Conservation (phyloP, 2,888 invertebrate species). For the Eulithis prunata region DNA sequence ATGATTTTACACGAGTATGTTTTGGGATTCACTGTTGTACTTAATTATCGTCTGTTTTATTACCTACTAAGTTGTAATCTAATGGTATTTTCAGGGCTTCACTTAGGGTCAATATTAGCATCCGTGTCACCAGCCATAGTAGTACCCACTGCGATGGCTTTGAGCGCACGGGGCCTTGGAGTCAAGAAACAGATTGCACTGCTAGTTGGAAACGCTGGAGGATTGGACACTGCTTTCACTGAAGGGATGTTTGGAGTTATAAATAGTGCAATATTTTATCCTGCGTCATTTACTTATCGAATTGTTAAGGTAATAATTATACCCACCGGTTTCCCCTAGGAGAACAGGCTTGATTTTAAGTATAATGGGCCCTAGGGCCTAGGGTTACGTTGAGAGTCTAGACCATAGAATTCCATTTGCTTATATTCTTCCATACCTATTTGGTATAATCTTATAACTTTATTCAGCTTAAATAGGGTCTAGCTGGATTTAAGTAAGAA, state of each 20-base stretch:
- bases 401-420: too few relatives aligned
- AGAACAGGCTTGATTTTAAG: too few relatives aligned
- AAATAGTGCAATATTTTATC: constrained; percentile 93
- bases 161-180: constrained; percentile 93
- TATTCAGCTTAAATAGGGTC: too few relatives aligned
- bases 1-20: too few relatives aligned
- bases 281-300: constrained; percentile 85
- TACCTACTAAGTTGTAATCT: too few relatives aligned
- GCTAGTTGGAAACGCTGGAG: constrained; percentile 96
- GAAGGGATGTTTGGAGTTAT: constrained; percentile 96
- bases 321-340: not conserved
- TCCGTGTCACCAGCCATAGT: constrained; percentile 98
- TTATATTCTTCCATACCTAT: too few relatives aligned
- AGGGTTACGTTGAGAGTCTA: too few relatives aligned
- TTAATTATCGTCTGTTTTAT: too few relatives aligned
- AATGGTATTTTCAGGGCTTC: constrained; percentile 77
- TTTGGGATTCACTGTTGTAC: too few relatives aligned
- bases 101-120: constrained; percentile 93
- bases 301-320: constrained; percentile 67
- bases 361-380: too few relatives aligned
- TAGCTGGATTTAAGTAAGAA: too few relatives aligned
- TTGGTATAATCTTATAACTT: too few relatives aligned
- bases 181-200: constrained; percentile 96
- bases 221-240: constrained; percentile 96
- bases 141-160: constrained; percentile 93